Evolutionary conservation across 2,888 invertebrate genomes (phyloP), one percentile per base, ranked within the genome.

Genomic region (Sclerodermus sp.): DNA sequence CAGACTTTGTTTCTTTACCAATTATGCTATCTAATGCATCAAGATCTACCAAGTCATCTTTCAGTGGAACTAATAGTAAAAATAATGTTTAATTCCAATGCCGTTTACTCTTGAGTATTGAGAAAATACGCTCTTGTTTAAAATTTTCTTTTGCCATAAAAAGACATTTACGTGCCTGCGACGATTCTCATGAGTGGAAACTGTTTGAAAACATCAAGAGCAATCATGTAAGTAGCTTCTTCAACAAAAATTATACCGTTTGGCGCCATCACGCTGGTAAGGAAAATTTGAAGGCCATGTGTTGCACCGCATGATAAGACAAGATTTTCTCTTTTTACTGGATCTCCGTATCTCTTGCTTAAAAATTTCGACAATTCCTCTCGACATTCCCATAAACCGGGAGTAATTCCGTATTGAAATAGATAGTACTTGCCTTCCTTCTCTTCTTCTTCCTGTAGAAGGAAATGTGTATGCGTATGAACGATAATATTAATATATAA

Each of bases 171-270:
- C 38, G 14, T 61, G 81, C 81, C 77, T 66, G 83, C 74, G 23
- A 85, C 70, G 17, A 86, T 73, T 55, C 74, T 79, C 57, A 84
- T 74, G 1, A 79, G 73, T 8, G 83, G 79, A 59, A 85, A 85
- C 57, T 83, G 80, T 49, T 77, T 76, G 53, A 87, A 82, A 10
- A 78, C 73, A 32, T 82, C 80, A 17, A 84, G 68, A 1, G 84
- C 86, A 52, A 84, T 81, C 81, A 85, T 86, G 60, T 86, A 87
- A 1, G 85, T 84, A 12, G 82, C 83, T 68, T 87, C 84, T 64
- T 87, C 87, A 9, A 86, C 82, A 69, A 86, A 86, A 44, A 87
- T 80, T 9, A 81, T 73, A 1, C 82, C 82, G 40, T 80, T 76
- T 1, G 82, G 78, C 17, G 82, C 79, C 15, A 86, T 60, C n/a